phyloP scores from a whole-genome alignment of 2,888 invertebrate genomes.

The Nineta flava region DNA sequence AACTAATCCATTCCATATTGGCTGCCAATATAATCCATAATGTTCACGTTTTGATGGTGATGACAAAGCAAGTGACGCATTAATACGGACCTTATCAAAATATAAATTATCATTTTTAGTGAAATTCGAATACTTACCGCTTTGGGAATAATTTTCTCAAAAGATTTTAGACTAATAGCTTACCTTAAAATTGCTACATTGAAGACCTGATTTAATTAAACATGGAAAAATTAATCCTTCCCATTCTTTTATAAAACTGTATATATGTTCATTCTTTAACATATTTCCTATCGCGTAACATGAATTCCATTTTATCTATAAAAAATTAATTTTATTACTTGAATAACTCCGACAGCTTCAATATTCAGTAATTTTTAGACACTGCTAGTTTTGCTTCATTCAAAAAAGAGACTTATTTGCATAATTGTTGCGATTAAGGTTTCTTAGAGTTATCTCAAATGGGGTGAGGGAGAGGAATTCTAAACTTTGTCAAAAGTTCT shows the following conservation, averaged over 20 bases:
- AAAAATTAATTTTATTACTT: conserved; percentile 4
- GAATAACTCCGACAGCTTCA: background rate
- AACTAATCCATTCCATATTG: conserved; percentile 55
- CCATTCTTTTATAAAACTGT: conserved; percentile 26
- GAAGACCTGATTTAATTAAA: conserved; percentile 20
- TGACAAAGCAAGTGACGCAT: conserved; percentile 62
- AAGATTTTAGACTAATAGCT: background rate
- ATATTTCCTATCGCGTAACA: conserved; percentile 75
- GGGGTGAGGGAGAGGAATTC: no score
- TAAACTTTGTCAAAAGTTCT: no score
- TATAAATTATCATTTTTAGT: background rate
- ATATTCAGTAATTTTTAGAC: no score
- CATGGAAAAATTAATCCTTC: conserved; percentile 27
- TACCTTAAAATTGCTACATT: conserved; percentile 28
- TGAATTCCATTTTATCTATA: conserved; percentile 70
- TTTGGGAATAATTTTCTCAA: no score
- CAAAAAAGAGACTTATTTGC: no score
- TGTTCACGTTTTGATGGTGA: conserved; percentile 39
- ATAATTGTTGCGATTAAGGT: no score
- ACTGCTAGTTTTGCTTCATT: no score
- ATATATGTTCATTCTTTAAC: conserved; percentile 44
- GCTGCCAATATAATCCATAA: conserved; percentile 44
- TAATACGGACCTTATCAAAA: conserved; percentile 82
- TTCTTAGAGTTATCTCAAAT: no score
- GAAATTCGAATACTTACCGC: background rate